Evolutionary conservation across 2,888 invertebrate species (phyloP).

Genomic region (Homarus gammarus): DNA sequence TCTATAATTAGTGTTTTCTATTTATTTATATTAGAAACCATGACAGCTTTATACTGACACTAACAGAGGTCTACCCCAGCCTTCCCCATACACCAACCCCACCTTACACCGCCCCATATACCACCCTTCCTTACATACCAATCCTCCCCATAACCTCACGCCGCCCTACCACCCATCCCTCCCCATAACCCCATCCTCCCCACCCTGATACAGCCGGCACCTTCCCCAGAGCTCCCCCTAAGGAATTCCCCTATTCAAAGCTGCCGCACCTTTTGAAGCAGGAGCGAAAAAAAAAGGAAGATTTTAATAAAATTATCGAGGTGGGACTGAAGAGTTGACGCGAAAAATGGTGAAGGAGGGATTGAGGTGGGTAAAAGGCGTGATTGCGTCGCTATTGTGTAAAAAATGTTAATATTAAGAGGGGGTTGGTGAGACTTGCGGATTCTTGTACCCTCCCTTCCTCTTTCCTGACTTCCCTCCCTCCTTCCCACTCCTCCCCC

Average conservation of each 20-base stretch:
- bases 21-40: too few relatives aligned
- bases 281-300: slow-evolving; percentile 37
- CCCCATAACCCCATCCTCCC: neutral
- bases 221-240: slow-evolving; percentile 14
- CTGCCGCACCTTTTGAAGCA: slow-evolving; percentile 48
- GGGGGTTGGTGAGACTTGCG: slow-evolving; percentile 15
- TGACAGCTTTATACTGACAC: too few relatives aligned
- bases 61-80: too few relatives aligned
- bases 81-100: too few relatives aligned
- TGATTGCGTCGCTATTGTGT: slow-evolving; percentile 45
- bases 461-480: neutral
- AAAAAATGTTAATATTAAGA: slow-evolving; percentile 60
- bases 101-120: neutral
- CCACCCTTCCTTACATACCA: neutral
- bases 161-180: neutral
- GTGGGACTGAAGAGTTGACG: slow-evolving; percentile 65
- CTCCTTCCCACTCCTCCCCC: neutral
- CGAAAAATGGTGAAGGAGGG: slow-evolving; percentile 54
- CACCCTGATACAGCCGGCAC: neutral
- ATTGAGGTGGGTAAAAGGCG: slow-evolving; percentile 21
- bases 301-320: slow-evolving; percentile 63
- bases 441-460: neutral
- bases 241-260: slow-evolving; percentile 17
- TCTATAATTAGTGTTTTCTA: too few relatives aligned
- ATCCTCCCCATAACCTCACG: neutral